phyloP scores from a whole-genome alignment of 92 coral and sea anemone genomes.

The Umimayanthus chanpuru region DNA sequence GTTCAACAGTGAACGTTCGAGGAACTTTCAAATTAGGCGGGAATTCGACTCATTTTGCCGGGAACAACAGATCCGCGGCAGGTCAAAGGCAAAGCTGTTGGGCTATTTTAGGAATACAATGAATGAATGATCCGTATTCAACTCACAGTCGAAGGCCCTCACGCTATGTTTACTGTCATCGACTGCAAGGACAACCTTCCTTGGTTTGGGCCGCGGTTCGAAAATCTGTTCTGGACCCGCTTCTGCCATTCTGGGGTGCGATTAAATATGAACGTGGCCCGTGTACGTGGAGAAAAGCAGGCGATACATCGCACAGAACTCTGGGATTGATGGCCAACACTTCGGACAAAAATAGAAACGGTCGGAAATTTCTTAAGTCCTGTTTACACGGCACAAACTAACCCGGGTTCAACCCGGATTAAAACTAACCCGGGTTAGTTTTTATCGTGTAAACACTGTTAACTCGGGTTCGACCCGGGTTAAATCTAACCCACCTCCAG shows the following conservation, averaged over 20 bases:
- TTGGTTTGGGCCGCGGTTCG: conserved; percentile 32
- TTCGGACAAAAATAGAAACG: too few relatives aligned
- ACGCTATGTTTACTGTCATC: conserved; percentile 80
- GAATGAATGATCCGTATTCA: neutral
- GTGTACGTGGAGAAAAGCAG: neutral
- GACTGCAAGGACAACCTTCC: conserved; percentile 87
- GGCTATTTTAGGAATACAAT: neutral
- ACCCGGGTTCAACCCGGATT: too few relatives aligned
- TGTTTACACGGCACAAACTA: too few relatives aligned
- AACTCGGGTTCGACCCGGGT: too few relatives aligned
- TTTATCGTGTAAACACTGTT: too few relatives aligned
- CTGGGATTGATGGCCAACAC: neutral
- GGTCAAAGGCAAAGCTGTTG: neutral
- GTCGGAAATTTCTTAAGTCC: too few relatives aligned
- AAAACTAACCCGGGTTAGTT: too few relatives aligned
- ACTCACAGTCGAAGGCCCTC: conserved; percentile 91
- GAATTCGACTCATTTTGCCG: too few relatives aligned
- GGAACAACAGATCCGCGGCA: neutral
- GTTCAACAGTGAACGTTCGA: too few relatives aligned
- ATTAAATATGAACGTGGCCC: neutral
- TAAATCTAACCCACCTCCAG: too few relatives aligned
- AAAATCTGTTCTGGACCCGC: conserved; percentile 1
- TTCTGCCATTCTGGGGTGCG: conserved; percentile 4
- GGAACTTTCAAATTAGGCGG: too few relatives aligned
- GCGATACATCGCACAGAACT: neutral